These are phyloP conservation scores for Galerucella nymphaeae DNA, from an alignment of 2,888 invertebrate genomes.

Conservation along the genomic window DNA sequence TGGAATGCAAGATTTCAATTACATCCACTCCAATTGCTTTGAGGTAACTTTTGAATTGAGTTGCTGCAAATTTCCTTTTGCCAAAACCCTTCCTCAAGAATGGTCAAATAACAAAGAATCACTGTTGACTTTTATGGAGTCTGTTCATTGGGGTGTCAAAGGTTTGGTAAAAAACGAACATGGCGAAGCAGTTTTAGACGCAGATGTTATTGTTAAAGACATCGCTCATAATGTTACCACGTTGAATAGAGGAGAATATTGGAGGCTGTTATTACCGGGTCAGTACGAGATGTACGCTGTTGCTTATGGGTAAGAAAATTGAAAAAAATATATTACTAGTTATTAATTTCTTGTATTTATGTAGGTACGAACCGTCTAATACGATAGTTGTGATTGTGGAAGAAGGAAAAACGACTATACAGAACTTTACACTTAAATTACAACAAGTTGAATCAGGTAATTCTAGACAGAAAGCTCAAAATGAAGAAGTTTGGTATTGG, in stretches of 20 bases:
- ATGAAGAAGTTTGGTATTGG: slow-evolving; percentile 52
- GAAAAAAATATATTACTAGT: background rate
- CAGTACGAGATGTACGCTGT: slow-evolving; percentile 79
- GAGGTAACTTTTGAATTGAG: slow-evolving; percentile 97
- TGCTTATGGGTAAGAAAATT: slow-evolving; percentile 75
- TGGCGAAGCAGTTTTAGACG: slow-evolving; percentile 76
- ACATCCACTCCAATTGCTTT: slow-evolving; percentile 93
- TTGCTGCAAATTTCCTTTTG: slow-evolving; percentile 92
- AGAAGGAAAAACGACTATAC: slow-evolving; percentile 61
- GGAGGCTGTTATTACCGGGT: slow-evolving; percentile 93
- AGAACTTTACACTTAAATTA: slow-evolving; percentile 64
- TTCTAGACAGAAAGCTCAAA: slow-evolving; percentile 35
- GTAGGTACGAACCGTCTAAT: slow-evolving; percentile 69
- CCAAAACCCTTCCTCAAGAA: slow-evolving; percentile 75
- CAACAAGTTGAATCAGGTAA: slow-evolving; percentile 54
- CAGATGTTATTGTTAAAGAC: slow-evolving; percentile 79
- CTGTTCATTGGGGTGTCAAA: slow-evolving; percentile 77
- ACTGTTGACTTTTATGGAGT: slow-evolving; percentile 85
- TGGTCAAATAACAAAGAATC: slow-evolving; percentile 91
- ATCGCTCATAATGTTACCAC: slow-evolving; percentile 84
- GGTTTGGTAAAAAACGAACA: slow-evolving; percentile 74
- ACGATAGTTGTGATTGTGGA: slow-evolving; percentile 61
- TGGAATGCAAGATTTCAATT: slow-evolving; percentile 99
- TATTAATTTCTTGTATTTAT: slow-evolving; percentile 46
- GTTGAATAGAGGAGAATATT: slow-evolving; percentile 88